Evolutionary conservation across 2,797 vertebrate genomes (phyloP).

Genomic region (Percopsis omiscomaycus): DNA sequence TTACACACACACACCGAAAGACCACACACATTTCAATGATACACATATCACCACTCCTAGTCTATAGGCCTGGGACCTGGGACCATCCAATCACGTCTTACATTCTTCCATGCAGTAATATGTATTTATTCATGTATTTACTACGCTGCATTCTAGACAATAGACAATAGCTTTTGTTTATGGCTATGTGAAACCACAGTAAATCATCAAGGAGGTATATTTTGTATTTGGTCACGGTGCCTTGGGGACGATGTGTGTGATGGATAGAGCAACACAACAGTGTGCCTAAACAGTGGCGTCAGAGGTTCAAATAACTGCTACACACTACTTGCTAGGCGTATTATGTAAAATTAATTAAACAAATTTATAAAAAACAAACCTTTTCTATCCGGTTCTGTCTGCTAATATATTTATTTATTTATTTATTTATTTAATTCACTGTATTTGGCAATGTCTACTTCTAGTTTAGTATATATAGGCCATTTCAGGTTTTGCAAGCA

Average conservation of each 20-base stretch:
- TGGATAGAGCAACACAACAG: slow-evolving; percentile 53
- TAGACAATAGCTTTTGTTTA: slow-evolving; percentile 48
- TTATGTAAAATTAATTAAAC: not conserved
- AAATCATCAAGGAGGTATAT: slow-evolving; percentile 61
- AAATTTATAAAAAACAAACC: not conserved
- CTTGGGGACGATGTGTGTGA: slow-evolving; percentile 54
- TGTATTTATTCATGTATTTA: not conserved
- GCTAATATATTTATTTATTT: not conserved
- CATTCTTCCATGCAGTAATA: not conserved
- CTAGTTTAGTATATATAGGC: slow-evolving; percentile 45
- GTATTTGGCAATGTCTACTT: slow-evolving; percentile 30
- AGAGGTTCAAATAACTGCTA: slow-evolving; percentile 23
- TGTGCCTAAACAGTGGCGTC: slow-evolving; percentile 53
- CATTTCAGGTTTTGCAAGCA: slow-evolving; percentile 66
- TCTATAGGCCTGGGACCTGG: slow-evolving; percentile 8
- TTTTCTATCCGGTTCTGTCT: not conserved
- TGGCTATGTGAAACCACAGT: slow-evolving; percentile 51
- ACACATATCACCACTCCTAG: too few relatives aligned
- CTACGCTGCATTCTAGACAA: slow-evolving; percentile 21
- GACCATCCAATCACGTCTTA: slow-evolving; percentile 4
- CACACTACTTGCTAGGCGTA: not conserved
- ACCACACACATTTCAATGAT: too few relatives aligned
- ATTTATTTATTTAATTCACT: not conserved
- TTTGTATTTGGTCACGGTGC: slow-evolving; percentile 56
- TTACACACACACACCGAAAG: too few relatives aligned